Evolutionary conservation across 2,113 vertebrate species (phyloP).

Genomic region (Eulemur macaco): DNA sequence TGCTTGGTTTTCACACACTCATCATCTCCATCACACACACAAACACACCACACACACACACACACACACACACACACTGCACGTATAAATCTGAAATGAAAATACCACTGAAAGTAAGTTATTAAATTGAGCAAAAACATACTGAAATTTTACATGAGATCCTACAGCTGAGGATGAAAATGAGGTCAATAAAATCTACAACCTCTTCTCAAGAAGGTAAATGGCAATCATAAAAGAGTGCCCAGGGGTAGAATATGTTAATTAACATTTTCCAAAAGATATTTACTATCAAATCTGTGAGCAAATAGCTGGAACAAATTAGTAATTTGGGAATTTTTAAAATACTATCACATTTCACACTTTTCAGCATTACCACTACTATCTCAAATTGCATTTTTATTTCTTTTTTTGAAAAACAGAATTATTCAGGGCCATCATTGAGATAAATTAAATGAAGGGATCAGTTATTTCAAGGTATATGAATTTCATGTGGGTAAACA

Average conservation of each 20-base stretch:
- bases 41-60: not conserved
- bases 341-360: not conserved
- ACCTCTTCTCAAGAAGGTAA: not conserved
- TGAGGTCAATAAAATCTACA: not conserved
- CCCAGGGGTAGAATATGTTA: not conserved
- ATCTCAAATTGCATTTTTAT: not conserved
- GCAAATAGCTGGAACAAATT: not conserved
- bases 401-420: not conserved
- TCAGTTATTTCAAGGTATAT: not conserved
- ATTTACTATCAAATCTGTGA: not conserved
- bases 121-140: not conserved
- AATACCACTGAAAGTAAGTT: not conserved
- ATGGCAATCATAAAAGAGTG: not conserved
- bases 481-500: not conserved
- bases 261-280: slow-evolving; percentile 7
- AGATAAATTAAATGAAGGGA: not conserved
- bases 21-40: too few species aligned
- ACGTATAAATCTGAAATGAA: not conserved
- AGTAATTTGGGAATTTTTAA: not conserved
- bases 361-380: not conserved
- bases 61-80: too few species aligned
- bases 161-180: not conserved
- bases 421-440: not conserved
- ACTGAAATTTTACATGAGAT: not conserved
- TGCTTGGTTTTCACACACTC: not conserved